Conservation (phyloP, 2,888 invertebrate species). For the Eumerus sabulonum region DNA sequence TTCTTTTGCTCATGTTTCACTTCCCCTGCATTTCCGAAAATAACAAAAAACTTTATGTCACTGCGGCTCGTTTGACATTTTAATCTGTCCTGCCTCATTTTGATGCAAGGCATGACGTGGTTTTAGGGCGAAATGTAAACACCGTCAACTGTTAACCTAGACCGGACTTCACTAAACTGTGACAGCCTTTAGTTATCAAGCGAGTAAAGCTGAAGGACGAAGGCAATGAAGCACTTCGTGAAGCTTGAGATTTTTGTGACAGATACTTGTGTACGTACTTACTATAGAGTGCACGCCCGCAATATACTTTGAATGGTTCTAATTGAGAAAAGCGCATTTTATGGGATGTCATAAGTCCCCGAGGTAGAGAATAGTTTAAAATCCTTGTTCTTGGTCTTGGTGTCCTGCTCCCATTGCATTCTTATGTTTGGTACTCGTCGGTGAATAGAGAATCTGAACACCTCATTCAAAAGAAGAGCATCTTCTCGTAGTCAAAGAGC, state of each 20-base stretch:
- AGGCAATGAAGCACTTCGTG: slow-evolving; percentile 24
- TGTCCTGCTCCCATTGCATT: no score
- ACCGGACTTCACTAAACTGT: slow-evolving; percentile 47
- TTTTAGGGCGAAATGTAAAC: slow-evolving; percentile 22
- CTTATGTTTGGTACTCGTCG: no score
- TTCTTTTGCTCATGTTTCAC: not conserved
- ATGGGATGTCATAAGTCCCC: slow-evolving; percentile 57
- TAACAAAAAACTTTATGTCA: not conserved
- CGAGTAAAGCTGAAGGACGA: slow-evolving; percentile 44
- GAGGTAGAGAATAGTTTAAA: slow-evolving; percentile 53
- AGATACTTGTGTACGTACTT: slow-evolving; percentile 41
- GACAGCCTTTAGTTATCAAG: slow-evolving; percentile 25
- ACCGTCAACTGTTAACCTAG: slow-evolving; percentile 5
- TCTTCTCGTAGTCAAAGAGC: slow-evolving; percentile 30
- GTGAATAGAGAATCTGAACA: not conserved
- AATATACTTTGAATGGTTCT: slow-evolving; percentile 59
- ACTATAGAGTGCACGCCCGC: slow-evolving; percentile 57
- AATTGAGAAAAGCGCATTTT: slow-evolving; percentile 64
- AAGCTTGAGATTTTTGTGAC: slow-evolving; percentile 20
- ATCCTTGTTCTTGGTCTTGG: slow-evolving; percentile 3
- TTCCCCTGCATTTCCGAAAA: slow-evolving; percentile 13
- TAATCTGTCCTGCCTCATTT: slow-evolving; percentile 60
- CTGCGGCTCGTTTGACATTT: slow-evolving; percentile 52
- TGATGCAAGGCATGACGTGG: slow-evolving; percentile 43
- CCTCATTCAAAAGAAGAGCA: slow-evolving; percentile 43